Evolutionary conservation across 1,140 invertebrate species (phyloP), one percentile per base, ranked within the genome.

Genomic region (Chrysoperla carnea): DNA sequence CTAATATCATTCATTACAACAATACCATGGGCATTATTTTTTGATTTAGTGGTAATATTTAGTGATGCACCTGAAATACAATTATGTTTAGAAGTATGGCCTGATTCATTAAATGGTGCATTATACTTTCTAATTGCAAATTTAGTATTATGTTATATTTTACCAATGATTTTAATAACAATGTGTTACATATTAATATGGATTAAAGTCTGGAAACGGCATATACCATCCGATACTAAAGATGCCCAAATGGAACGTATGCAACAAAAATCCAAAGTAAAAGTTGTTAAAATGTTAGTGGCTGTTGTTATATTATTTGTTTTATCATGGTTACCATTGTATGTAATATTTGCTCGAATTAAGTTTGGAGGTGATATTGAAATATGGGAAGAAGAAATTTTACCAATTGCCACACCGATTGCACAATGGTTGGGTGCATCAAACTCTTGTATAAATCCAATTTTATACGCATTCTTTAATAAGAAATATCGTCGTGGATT

Each of bases 401-500:
- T 90, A 2, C 75, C 80, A 9, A 75, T 89, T 2, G 77, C 82
- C 0, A 81, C 84, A 9, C 92, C 92, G 0, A 74, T 96, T 27
- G 90, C 92, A 0, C 92, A 97, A 61, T 97, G 93, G 92, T 67
- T 97, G 2, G 93, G 91, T 0, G 78, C 88, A 0, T 89, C 90
- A 13, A 97, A 97, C 60, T 92, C 88, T 27, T 95, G 90, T 68
- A 90, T 98, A 51, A 98, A 98, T 64, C 94, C 94, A 0, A 81
- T 95, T 36, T 73, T 98, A n/a, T 97, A 97, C 62, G 90, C 91
- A 1, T 93, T 90, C 60, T 94, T 95, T 66, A 95, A 94, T 60
- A 90, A 93, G 51, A 96, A 96, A 59, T 97, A 92, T 58, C 70
- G 91, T 1, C 78, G 84, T 35, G 92, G 92, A 2, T 97, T 96